phyloP scores from a whole-genome alignment of 2,113 vertebrate species.

The Peromyscus maniculatus region DNA sequence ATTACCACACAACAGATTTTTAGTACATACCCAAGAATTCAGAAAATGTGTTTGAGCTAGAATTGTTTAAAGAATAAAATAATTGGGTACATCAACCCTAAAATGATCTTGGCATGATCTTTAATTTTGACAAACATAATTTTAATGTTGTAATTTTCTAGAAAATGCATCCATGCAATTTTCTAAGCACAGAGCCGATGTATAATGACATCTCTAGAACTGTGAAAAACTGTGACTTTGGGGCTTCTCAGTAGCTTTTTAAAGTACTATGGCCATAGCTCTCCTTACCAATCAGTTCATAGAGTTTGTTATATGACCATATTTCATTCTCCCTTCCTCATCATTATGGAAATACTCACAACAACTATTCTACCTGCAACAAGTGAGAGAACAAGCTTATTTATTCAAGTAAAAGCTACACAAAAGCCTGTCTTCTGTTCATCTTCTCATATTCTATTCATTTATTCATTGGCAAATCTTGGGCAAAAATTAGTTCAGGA shows the following conservation, averaged over 20 bases:
- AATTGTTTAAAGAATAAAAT: constrained; percentile 24
- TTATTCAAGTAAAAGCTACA: neutral
- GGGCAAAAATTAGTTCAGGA: constrained; percentile 37
- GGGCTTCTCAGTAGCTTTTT: neutral
- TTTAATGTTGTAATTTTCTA: constrained; percentile 51
- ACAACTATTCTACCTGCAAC: neutral
- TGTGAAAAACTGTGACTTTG: neutral
- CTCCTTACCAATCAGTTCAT: neutral
- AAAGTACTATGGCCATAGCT: neutral
- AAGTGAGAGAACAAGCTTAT: neutral
- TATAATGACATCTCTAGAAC: neutral
- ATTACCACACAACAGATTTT: constrained; percentile 38
- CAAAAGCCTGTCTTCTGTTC: neutral
- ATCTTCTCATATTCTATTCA: neutral
- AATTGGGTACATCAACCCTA: neutral
- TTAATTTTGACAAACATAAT: constrained; percentile 8
- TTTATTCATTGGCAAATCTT: constrained; percentile 53
- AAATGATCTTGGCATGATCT: constrained; percentile 19
- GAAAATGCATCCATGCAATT: neutral
- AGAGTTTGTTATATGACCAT: neutral
- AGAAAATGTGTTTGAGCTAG: constrained; percentile 20
- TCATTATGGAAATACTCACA: neutral
- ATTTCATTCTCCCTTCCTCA: constrained; percentile 24
- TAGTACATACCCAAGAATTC: neutral
- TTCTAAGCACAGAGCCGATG: neutral